phyloP scores from a whole-genome alignment of 1,140 invertebrate species.

The Lucilia cuprina region DNA sequence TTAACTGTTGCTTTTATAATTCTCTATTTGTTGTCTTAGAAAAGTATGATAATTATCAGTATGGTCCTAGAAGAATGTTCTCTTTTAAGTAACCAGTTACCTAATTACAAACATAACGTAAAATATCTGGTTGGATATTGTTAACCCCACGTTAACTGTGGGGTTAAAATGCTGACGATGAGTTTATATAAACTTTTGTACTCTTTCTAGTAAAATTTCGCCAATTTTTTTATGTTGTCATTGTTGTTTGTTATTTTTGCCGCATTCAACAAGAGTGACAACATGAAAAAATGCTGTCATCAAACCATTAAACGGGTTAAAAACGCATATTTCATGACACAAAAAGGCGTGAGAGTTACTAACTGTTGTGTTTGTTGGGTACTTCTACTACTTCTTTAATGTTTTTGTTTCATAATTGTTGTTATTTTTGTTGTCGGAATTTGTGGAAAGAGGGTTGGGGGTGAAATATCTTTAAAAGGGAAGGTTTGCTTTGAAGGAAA shows the following conservation, averaged over 20 bases:
- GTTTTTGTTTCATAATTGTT: neutral
- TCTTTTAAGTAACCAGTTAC: no score
- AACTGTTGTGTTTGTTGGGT: neutral
- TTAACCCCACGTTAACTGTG: no score
- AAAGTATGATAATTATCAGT: no score
- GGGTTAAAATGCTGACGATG: no score
- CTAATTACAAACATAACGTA: no score
- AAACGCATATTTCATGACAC: slow-evolving; percentile 1
- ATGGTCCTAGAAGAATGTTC: no score
- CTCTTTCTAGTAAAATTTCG: neutral
- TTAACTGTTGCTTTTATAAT: no score
- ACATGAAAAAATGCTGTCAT: slow-evolving; percentile 23
- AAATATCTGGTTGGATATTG: no score
- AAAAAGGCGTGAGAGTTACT: slow-evolving; percentile 6
- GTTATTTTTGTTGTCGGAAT: neutral
- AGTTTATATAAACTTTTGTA: neutral
- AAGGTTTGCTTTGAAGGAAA: neutral
- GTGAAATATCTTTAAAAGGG: neutral
- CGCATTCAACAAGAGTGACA: slow-evolving; percentile 28
- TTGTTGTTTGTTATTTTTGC: neutral
- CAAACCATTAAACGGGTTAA: slow-evolving; percentile 11
- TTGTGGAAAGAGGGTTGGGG: no score
- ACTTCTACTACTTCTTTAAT: neutral
- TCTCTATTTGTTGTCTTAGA: no score
- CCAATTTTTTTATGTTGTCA: neutral